Percentiles rank a stretch among this genome's conserved stretches.
Conservation (phyloP, 2,113 vertebrate genomes). For the Prionailurus viverrinus region DNA sequence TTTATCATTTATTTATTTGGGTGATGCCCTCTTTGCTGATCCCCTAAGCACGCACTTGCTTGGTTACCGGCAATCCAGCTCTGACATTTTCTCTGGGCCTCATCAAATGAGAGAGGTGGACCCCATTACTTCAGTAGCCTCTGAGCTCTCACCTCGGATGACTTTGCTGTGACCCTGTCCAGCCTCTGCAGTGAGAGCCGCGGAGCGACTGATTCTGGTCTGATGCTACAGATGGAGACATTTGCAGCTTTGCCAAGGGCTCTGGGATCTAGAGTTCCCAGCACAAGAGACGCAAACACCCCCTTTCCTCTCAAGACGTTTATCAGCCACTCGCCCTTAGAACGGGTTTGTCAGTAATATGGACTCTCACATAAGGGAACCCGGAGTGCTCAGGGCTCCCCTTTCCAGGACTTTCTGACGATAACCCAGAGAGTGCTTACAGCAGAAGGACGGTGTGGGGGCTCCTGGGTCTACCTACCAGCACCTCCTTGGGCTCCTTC, state of each 20-base stretch:
- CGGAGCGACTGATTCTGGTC: neutral
- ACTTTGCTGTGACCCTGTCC: neutral
- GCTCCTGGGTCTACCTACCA: neutral
- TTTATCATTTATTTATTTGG: neutral
- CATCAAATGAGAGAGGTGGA: neutral
- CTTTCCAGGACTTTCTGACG: neutral
- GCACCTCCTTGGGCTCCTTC: neutral
- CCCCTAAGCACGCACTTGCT: neutral
- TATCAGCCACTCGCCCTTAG: accelerated
- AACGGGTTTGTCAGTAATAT: neutral
- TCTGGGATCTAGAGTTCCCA: neutral
- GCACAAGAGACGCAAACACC: too few relatives aligned
- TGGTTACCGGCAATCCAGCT: neutral
- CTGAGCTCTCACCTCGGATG: neutral
- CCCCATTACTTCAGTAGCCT: neutral
- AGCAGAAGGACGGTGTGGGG: neutral
- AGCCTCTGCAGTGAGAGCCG: neutral
- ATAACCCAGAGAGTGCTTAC: neutral
- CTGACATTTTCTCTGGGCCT: neutral
- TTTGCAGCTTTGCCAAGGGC: neutral
- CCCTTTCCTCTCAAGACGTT: neutral
- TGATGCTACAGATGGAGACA: neutral
- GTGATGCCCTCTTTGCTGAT: accelerated
- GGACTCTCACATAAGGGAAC: neutral
- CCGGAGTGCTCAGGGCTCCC: neutral